Evolutionary conservation across 37 sponge, comb jelly and placozoan genomes (phyloP).

Genomic region (Diacarnus erythraeanus): DNA sequence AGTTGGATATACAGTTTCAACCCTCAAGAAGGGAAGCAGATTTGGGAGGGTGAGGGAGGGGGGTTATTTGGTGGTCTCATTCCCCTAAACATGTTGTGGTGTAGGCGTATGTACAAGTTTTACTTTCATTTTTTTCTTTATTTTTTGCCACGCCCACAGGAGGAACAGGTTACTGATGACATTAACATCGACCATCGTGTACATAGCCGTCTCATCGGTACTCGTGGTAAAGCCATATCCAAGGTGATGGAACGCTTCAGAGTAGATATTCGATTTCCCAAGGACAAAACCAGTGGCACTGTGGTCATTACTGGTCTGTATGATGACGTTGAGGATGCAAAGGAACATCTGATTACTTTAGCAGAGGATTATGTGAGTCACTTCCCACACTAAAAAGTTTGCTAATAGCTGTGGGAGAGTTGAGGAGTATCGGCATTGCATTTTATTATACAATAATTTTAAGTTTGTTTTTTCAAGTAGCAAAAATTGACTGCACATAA

Average conservation of each 20-base stretch:
- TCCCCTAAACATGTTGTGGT: no score
- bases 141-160: conserved; percentile 27
- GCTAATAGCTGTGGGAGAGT: no score
- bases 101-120: no score
- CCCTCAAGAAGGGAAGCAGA: no score
- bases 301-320: conserved; percentile 79
- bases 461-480: no score
- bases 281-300: conserved; percentile 59
- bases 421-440: no score
- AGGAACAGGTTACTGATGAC: conserved; percentile 75
- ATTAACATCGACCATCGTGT: conserved; percentile 79
- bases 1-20: no score
- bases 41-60: no score
- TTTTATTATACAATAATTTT: no score
- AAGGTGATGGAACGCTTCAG: conserved; percentile 87
- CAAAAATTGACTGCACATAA: no score
- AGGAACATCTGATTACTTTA: conserved; percentile 73
- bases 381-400: no score
- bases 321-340: conserved; percentile 89
- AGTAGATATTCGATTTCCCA: conserved; percentile 84
- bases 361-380: conserved; percentile 90
- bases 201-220: conserved; percentile 87
- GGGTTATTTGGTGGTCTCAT: no score
- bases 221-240: conserved; percentile 74
- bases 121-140: not conserved